phyloP scores from a whole-genome alignment of 2,888 invertebrate genomes.

The Euplagia quadripunctaria region DNA sequence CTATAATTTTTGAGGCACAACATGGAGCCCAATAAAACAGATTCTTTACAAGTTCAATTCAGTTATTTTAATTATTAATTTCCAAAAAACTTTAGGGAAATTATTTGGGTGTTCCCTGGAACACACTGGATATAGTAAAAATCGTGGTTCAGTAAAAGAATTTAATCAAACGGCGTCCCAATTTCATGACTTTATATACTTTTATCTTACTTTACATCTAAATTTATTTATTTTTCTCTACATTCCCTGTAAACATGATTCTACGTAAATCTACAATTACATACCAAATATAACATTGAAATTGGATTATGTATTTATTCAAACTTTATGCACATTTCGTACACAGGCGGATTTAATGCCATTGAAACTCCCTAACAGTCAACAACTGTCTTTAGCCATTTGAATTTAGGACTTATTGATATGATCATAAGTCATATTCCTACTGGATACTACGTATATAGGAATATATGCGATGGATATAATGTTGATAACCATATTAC shows the following conservation, averaged over 20 bases:
- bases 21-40: too few species aligned
- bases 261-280: neutral
- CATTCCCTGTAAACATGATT: constrained; percentile 1
- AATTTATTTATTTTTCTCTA: neutral
- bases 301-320: neutral
- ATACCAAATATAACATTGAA: neutral
- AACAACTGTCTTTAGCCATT: neutral
- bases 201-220: neutral
- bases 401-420: neutral
- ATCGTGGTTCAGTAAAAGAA: too few species aligned
- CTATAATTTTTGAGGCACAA: neutral
- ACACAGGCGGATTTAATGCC: neutral
- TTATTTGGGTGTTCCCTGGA: too few species aligned
- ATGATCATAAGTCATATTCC: too few species aligned
- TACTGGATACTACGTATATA: neutral
- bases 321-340: neutral
- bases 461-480: neutral
- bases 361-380: neutral
- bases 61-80: too few species aligned
- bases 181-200: too few species aligned
- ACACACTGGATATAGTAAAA: too few species aligned
- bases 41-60: too few species aligned
- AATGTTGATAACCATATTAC: neutral
- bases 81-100: too few species aligned
- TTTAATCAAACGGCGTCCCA: too few species aligned